These are phyloP conservation scores for Trichechus manatus DNA, from an alignment of 2,113 vertebrate species.

Conservation along the genomic window DNA sequence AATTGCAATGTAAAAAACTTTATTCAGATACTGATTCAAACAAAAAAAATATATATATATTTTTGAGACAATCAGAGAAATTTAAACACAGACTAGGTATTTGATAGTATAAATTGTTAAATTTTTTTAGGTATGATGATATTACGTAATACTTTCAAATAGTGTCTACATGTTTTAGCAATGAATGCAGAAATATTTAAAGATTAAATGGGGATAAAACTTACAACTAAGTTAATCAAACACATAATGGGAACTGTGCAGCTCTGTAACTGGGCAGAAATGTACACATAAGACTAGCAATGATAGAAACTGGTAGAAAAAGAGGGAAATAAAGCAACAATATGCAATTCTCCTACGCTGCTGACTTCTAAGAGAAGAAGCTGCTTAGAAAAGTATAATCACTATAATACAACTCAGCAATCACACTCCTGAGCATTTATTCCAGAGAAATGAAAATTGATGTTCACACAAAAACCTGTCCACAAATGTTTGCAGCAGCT, in stretches of 20 bases:
- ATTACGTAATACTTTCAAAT: constrained; percentile 35
- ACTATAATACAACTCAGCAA: constrained; percentile 11
- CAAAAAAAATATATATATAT: too few relatives aligned
- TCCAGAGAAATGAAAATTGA: constrained; percentile 63
- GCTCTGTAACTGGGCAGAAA: constrained; percentile 49
- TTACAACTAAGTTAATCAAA: constrained; percentile 46
- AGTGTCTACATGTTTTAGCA: constrained; percentile 16
- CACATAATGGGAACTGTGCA: neutral
- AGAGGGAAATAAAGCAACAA: constrained; percentile 3
- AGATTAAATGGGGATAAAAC: neutral
- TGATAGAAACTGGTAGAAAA: neutral
- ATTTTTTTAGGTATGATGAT: neutral
- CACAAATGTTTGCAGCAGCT: constrained; percentile 25
- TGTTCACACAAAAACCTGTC: constrained; percentile 47
- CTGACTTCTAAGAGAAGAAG: constrained; percentile 34
- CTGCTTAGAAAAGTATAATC: constrained; percentile 46
- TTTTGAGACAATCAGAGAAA: neutral
- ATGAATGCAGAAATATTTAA: constrained; percentile 38
- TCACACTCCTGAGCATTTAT: constrained; percentile 49
- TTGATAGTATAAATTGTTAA: constrained; percentile 14
- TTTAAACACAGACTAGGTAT: neutral
- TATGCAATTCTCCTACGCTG: neutral
- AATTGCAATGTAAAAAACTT: neutral
- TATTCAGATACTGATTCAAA: neutral
- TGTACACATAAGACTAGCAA: neutral